Evolutionary conservation across 2,888 invertebrate species (phyloP).

Genomic region (Mesorhabditis belari): DNA sequence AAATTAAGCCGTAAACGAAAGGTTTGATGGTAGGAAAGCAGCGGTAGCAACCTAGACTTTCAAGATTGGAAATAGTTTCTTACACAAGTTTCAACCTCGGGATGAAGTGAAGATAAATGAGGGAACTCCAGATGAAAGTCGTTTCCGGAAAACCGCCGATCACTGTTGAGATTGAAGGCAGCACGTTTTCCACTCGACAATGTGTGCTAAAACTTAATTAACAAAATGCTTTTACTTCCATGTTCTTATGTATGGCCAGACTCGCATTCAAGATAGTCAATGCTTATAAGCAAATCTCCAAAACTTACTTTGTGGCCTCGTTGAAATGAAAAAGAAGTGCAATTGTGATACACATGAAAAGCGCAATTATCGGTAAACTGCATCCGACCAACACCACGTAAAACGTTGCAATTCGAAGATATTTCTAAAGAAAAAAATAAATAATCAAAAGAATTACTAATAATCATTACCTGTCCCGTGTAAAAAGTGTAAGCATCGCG

Average conservation of each 20-base stretch:
- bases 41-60: background rate
- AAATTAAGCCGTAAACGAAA: background rate
- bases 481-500: background rate
- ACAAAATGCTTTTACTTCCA: no score
- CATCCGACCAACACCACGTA: conserved; percentile 3
- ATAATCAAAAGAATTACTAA: background rate
- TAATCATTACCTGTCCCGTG: background rate
- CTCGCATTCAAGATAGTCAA: no score
- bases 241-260: no score
- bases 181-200: conserved; percentile 3
- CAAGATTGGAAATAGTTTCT: background rate
- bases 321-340: conserved; percentile 5
- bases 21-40: background rate
- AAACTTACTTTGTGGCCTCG: conserved; percentile 5
- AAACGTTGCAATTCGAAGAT: background rate
- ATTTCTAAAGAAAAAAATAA: background rate
- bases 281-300: no score
- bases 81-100: background rate
- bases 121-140: conserved; percentile 1
- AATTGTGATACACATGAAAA: conserved; percentile 4
- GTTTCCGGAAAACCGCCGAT: conserved; percentile 3
- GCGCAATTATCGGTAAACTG: conserved; percentile 2
- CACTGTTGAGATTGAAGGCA: conserved; percentile 8
- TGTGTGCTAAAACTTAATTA: conserved; percentile 2
- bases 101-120: background rate